These are phyloP conservation scores for Silurus glanis DNA, from an alignment of 2,113 vertebrate genomes.

Conservation along the genomic window DNA sequence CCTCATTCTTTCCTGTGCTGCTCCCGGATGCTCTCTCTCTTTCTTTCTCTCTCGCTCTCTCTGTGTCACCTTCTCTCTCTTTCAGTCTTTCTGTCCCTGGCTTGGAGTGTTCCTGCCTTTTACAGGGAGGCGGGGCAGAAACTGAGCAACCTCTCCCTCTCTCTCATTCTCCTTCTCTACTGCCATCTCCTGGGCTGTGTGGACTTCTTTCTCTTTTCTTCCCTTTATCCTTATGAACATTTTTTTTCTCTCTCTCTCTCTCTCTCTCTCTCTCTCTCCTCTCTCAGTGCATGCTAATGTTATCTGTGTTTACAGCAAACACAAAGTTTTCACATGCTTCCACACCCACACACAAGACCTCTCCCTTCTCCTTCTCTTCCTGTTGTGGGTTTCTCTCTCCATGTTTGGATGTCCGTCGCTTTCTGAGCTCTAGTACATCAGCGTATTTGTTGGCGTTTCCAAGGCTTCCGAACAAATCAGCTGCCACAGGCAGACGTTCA, in stretches of 20 bases:
- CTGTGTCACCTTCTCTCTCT: slow-evolving; percentile 56
- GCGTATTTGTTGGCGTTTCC: neutral
- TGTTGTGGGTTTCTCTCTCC: slow-evolving; percentile 22
- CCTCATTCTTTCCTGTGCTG: slow-evolving; percentile 61
- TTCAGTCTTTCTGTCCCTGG: slow-evolving; percentile 31
- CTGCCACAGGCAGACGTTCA: neutral
- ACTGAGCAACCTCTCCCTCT: slow-evolving; percentile 48
- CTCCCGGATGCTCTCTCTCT: slow-evolving; percentile 50
- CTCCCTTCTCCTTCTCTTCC: neutral
- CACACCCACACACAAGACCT: slow-evolving; percentile 20
- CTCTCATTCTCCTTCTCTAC: slow-evolving; percentile 22
- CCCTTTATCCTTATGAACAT: slow-evolving; percentile 10
- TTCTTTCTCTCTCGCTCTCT: slow-evolving; percentile 41
- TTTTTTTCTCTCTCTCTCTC: slow-evolving; percentile 37
- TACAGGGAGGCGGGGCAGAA: slow-evolving; percentile 62
- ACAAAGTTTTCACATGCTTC: slow-evolving; percentile 1
- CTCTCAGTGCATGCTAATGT: neutral
- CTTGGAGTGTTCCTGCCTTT: slow-evolving; percentile 58
- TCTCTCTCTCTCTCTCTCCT: slow-evolving; percentile 31
- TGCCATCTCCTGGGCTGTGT: slow-evolving; percentile 37
- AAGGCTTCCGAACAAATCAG: neutral
- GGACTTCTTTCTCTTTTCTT: neutral
- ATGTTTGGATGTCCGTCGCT: slow-evolving; percentile 22
- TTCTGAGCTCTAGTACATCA: neutral
- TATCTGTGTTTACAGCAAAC: slow-evolving; percentile 10